Base-by-base conservation (phyloP, 2,113 vertebrate genomes). In the Sphyrna mokarran region DNA sequence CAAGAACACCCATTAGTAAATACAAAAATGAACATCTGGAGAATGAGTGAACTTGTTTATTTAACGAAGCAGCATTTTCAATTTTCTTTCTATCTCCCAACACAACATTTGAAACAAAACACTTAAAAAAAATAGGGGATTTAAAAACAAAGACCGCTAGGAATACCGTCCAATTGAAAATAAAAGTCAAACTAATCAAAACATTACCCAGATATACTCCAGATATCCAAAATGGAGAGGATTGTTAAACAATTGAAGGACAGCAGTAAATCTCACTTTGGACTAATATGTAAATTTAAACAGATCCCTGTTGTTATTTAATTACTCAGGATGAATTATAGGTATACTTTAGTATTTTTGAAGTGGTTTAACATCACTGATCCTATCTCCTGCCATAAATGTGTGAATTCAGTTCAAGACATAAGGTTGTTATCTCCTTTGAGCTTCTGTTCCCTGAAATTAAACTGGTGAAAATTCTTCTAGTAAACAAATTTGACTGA, bases 171-270 rank as follows among this genome's bases (percentile, higher is more conserved):
- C 80, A 83, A 23, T 90, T 61, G 23, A 90, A 63, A 90, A 89
- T 83, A 83, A 83, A 83, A 43, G 37, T 83, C 37, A 83, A 83
- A 90, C 26, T 23, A 29, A 61, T 40, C 80, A 95, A 95, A 95
- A 72, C 22, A 72, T 70, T 48, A n/a, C 9, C 8, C n/a, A n/a
- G n/a, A n/a, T n/a, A 16, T 48, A 29, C 48, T 54, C 10, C 70
- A 54, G 13, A 26, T 70, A 48, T 54, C 68, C 40, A 69, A 95
- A 72, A 68, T 3, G 16, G 11, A 33, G 43, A 22, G 22, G 23
- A 72, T 72, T 54, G 61, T 95, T 72, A 95, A 72, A 68, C 63
- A 69, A 54, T 54, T 48, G 13, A 95, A 72, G 11, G 68, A 13
- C 66, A 72, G 70, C 6, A 69, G 20, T 14, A 89, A 94, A 72